Percentiles rank a stretch among this genome's conserved stretches.
These are phyloP conservation scores for Tetheella fluctuosa DNA, from an alignment of 2,888 invertebrate species.

Conservation along the genomic window DNA sequence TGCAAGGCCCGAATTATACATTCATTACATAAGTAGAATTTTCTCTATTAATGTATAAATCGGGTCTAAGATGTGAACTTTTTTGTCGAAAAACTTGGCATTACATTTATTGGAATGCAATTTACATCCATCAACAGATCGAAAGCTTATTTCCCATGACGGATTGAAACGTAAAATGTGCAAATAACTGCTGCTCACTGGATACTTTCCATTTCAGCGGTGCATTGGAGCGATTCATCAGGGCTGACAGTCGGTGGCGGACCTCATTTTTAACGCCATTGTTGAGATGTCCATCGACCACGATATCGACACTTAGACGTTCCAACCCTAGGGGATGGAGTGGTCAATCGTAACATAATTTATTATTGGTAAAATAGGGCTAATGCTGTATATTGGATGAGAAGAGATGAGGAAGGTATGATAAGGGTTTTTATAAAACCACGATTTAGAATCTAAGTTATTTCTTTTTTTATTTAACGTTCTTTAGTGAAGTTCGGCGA, in stretches of 20 bases:
- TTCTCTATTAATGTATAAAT: too few species aligned
- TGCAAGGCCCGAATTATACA: too few species aligned
- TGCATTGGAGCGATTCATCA: constrained; percentile 68
- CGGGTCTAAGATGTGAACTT: too few species aligned
- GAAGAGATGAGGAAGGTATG: constrained; percentile 13
- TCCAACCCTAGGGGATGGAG: constrained; percentile 52
- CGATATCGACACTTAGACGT: constrained; percentile 41
- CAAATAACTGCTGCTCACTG: constrained; percentile 35
- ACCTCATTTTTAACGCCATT: constrained; percentile 79
- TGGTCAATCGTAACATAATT: constrained; percentile 69
- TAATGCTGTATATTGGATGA: constrained; percentile 29
- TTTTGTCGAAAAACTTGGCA: too few species aligned
- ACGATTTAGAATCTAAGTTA: constrained; percentile 14
- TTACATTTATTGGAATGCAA: not conserved
- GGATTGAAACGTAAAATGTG: constrained; percentile 34
- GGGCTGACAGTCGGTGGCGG: constrained; percentile 61
- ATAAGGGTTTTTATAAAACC: constrained; percentile 13
- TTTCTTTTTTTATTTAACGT: not conserved
- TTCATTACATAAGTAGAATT: too few species aligned
- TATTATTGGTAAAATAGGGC: constrained; percentile 49
- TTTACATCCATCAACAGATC: not conserved
- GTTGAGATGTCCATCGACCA: constrained; percentile 63
- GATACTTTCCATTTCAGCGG: constrained; percentile 27
- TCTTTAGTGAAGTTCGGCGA: not conserved
- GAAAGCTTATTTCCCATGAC: constrained; percentile 17